These are phyloP conservation scores for Parnassius orleans DNA, from an alignment of 2,888 invertebrate genomes.

Conservation along the genomic window DNA sequence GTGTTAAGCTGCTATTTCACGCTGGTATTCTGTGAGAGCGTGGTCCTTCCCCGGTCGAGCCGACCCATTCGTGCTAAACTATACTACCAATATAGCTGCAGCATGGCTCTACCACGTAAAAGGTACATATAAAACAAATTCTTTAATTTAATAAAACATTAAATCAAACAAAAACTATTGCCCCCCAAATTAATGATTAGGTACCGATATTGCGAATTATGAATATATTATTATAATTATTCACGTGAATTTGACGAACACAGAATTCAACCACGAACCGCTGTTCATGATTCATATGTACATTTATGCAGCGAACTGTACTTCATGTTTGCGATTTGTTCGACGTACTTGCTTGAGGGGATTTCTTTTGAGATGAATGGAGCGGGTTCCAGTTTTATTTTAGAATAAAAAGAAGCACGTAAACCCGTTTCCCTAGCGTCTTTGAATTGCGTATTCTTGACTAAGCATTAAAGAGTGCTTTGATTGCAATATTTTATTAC, in stretches of 20 bases:
- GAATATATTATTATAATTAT: background rate
- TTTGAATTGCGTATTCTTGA: conserved; percentile 26
- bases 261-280: conserved; percentile 10
- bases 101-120: too few species aligned
- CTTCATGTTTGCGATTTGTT: conserved; percentile 14
- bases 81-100: too few species aligned
- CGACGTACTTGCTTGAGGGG: conserved; percentile 16
- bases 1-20: too few species aligned
- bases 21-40: too few species aligned
- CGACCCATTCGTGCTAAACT: too few species aligned
- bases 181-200: too few species aligned
- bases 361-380: conserved; percentile 31
- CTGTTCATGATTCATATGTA: conserved; percentile 11
- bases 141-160: too few species aligned
- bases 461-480: conserved; percentile 7
- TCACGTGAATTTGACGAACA: conserved; percentile 7
- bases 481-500: conserved; percentile 9
- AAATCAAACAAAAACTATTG: too few species aligned
- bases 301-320: conserved; percentile 21
- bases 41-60: too few species aligned
- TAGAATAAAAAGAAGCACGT: conserved; percentile 33
- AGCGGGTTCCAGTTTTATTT: conserved; percentile 27
- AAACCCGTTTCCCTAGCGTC: conserved; percentile 33
- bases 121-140: too few species aligned
- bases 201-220: too few species aligned